These are phyloP conservation scores for Cordilura impudica DNA, from an alignment of 2,888 invertebrate species.

Conservation along the genomic window DNA sequence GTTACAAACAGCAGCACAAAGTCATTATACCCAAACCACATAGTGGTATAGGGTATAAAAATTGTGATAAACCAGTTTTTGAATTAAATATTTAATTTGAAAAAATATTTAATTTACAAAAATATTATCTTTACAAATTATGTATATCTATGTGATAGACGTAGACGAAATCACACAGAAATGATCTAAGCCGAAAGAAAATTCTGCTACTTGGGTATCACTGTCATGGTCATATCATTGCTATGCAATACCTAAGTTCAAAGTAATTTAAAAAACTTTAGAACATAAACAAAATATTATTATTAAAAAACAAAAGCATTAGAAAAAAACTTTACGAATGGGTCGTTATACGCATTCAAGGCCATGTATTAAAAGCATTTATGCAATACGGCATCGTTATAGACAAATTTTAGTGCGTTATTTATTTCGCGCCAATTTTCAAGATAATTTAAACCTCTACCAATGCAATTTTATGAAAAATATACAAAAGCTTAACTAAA, in stretches of 20 bases:
- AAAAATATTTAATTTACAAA: too few species aligned
- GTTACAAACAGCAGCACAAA: too few species aligned
- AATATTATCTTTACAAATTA: too few species aligned
- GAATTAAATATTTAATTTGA: too few species aligned
- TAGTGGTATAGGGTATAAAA: too few species aligned
- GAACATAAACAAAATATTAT: conserved; percentile 1
- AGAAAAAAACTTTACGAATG: neutral
- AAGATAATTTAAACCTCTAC: neutral
- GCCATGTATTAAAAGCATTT: conserved; percentile 31
- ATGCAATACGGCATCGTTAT: neutral
- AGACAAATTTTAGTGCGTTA: neutral
- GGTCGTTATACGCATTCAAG: conserved; percentile 48
- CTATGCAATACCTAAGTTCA: neutral
- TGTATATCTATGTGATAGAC: too few species aligned
- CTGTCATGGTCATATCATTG: conserved; percentile 26
- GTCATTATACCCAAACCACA: too few species aligned
- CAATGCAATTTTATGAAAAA: conserved; percentile 11
- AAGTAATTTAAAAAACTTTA: conserved; percentile 5
- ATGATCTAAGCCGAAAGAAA: too few species aligned
- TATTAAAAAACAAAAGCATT: conserved; percentile 1
- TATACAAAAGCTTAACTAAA: neutral
- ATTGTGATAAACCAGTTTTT: too few species aligned
- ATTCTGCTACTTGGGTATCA: neutral
- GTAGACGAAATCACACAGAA: too few species aligned
- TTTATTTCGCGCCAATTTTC: conserved; percentile 18